Evolutionary conservation across 1,140 invertebrate genomes (phyloP), one percentile per base, ranked within the genome.

Genomic region (Watersipora subatra): DNA sequence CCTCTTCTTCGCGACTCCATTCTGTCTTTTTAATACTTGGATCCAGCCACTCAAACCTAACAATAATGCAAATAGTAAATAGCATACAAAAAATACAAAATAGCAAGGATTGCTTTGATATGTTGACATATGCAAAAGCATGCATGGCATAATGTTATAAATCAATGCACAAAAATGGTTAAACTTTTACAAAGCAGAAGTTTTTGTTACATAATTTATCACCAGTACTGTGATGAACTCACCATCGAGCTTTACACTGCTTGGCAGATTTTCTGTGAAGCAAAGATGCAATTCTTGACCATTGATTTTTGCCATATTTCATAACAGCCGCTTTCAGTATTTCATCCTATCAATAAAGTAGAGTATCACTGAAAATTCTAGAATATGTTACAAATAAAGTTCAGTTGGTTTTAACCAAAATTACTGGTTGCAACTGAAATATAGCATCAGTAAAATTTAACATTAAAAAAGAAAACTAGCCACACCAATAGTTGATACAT

Each of bases 231-330:
- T n/a, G 25, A 62, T 1, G 2, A 12, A 62, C 75, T 66, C 79
- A 84, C 96, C 97, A 99, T 73, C 97, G 86, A 15, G 96, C 95
- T 82, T 99, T 99, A 79, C 97, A 99, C 76, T 99, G 97, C 81
- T 99, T 99, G 0, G 97, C 95, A 1, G 96, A 98, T 81, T 99
- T 99, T 71, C 96, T 85, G 79, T 99, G 97, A 2, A 99, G 82
- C 28, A 99, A 76, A 0, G 97, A 99, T 27, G 97, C 97, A 82
- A 99, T 99, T 73, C 97, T 87, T 65, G 93, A 95, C 97, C 97
- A 99, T 76, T 99, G 96, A 79, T 99, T 99, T 86, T 99, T 99
- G 62, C 97, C 97, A 91, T 99, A 99, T 89, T 99, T 99, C 96
- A 99, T 99, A 61, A 99, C 96, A 80, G 97, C 97, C 59, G 97